These are phyloP conservation scores for Episyrphus balteatus DNA, from an alignment of 1,140 invertebrate genomes.

Conservation along the genomic window DNA sequence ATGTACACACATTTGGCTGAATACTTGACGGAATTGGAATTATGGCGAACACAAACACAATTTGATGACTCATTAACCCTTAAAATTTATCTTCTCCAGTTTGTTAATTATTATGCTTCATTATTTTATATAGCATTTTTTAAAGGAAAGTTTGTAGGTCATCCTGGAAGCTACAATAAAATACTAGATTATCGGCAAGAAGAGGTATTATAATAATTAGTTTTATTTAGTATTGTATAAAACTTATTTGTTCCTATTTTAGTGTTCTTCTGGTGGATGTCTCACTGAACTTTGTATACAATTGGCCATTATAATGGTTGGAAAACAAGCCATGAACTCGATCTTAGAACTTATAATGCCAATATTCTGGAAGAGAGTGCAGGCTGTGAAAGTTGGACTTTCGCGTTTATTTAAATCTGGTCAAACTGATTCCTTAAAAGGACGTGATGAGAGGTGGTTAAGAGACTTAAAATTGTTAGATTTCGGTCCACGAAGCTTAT, in stretches of 20 bases:
- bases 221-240: not conserved
- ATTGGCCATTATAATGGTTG: conserved; percentile 89
- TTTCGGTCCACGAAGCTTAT: conserved; percentile 82
- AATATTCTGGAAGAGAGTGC: conserved; percentile 60
- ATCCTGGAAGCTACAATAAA: conserved; percentile 65
- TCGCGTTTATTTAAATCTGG: conserved; percentile 19
- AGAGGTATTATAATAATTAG: conserved; percentile 47
- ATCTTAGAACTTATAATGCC: conserved; percentile 70
- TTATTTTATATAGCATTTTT: conserved; percentile 99
- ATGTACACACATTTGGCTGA: conserved; percentile 82
- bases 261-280: conserved; percentile 80
- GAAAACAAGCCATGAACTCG: conserved; percentile 90
- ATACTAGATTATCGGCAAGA: conserved; percentile 71
- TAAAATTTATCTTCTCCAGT: conserved; percentile 95
- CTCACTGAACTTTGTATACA: conserved; percentile 87
- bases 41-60: conserved; percentile 90
- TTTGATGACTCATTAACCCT: conserved; percentile 94
- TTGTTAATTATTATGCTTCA: conserved; percentile 97
- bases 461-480: conserved; percentile 83
- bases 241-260: conserved; percentile 6
- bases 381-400: conserved; percentile 44
- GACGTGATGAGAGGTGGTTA: conserved; percentile 63
- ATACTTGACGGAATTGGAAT: conserved; percentile 88
- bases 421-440: conserved; percentile 27
- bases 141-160: conserved; percentile 86